Evolutionary conservation across 2,888 invertebrate species (phyloP), one percentile per base, ranked within the genome.

Genomic region (Drosophila sordidapex): DNA sequence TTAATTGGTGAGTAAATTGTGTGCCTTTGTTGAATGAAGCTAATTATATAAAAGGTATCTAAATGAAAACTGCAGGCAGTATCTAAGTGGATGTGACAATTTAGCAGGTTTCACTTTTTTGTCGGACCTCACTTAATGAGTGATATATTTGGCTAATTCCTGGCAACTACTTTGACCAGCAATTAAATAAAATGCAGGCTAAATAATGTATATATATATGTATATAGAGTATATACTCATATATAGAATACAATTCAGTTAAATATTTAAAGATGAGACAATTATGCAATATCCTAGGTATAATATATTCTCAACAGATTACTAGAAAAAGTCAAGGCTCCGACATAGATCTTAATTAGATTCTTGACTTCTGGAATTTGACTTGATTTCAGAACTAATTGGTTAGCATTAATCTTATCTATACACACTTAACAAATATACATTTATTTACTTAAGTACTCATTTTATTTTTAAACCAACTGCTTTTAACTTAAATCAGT

Each of bases 21-120:
- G 48, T n/a, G 36, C 21, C 57, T 72, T 65, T 74, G 46, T 54
- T 40, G 63, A 79, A 89, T 85, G 69, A 70, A 87, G 86, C 85
- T 85, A 90, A 86, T 90, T 86, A 88, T 75, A 80, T 70, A 82
- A 80, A 90, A 60, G 67, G 53, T 70, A 49, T 43, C 48, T 21
- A 46, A 46, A 64, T 70, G 68, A 21, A 58, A 38, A 66, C 40
- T 49, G 27, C 27, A 62, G 33, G 35, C 38, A 15, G 31, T 21
- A 25, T 27, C 29, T 66, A 68, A 63, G 57, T 65, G 65, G 59
- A 64, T 71, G 73, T 81, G 87, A 89, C 87, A 83, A 75, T 66
- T 76, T 54, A 58, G 36, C 57, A 61, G 18, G 8, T 6, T 33
- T 31, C 51, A 56, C 48, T 38, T 48, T 25, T 18, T 27, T 35